Base-by-base conservation (phyloP, 92 coral and sea anemone species). In the Phenganax marumi region DNA sequence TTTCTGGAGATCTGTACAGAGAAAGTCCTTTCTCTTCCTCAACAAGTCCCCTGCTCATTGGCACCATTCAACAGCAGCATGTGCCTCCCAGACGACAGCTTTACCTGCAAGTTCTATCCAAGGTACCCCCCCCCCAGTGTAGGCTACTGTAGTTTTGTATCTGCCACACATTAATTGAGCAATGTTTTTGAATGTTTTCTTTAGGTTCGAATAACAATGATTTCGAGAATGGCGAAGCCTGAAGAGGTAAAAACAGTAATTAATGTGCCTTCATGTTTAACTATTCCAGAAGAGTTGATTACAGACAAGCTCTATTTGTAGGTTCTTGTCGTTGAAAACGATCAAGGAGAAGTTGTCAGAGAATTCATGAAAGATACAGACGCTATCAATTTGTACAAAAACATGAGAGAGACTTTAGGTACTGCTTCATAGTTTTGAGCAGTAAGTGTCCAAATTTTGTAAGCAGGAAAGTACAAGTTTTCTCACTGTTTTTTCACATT, bases 301-400 rank as follows among this genome's bases (percentile, higher is more conserved):
- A 23, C 21, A 16, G 65, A 16, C 65, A 58, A 25, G 46, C 48
- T 23, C 48, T 13, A 8, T 16, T 58, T 66, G 8, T 74, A 95
- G 98, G 98, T 95, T 52, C 92, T 95, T 63, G 98, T 95, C 12
- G 98, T 95, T 77, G 98, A 95, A 72, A 95, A 95, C 75, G 98
- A 95, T 66, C 98, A 95, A 77, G 98, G 97, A 12, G 98, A 95
- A 81, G 98, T 95, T 52, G 98, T 95, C 14, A 81, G 98, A 70
- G 98, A 95, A 70, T 95, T 95, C 66, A 91, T 95, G 97, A 95
- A 95, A 81, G 98, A 95, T 79, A 95, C 98, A 39, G 98, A 95
- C 88, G 97, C 98, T 11, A 95, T 95, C 85, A 95, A 95, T 87
- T 79, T 95, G 79, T 95, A 95, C 88, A 95, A 92, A 82, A 95